Evolutionary conservation across 2,888 invertebrate genomes (phyloP).

Genomic region (Rhynchonema sp.): DNA sequence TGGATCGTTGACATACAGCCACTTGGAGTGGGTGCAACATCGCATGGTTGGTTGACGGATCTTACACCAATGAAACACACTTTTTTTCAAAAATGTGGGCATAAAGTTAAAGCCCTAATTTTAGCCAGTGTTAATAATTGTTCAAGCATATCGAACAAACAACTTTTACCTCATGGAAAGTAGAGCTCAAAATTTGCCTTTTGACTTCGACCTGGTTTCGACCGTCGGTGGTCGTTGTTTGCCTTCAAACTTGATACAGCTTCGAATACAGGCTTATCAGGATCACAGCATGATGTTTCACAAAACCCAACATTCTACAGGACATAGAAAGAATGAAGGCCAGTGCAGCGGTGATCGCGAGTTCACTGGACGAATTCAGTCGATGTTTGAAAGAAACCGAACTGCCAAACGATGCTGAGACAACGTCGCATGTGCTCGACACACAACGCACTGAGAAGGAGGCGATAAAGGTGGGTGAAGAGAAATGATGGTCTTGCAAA

Average conservation of each 20-base stretch:
- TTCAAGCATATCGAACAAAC: neutral
- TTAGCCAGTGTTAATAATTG: no score
- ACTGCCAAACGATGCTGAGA: conserved; percentile 75
- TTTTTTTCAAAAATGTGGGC: neutral
- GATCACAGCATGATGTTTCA: no score
- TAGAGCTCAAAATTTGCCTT: no score
- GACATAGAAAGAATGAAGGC: conserved; percentile 82
- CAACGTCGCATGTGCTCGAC: conserved; percentile 64
- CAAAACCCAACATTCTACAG: conserved; percentile 44
- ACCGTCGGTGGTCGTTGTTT: no score
- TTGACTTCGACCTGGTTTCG: no score
- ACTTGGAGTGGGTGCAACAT: conserved; percentile 89
- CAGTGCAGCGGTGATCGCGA: conserved; percentile 69
- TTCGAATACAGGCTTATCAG: no score
- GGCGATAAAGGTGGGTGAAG: conserved; percentile 26
- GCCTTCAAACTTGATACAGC: no score
- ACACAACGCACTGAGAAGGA: conserved; percentile 45
- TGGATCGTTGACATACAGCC: conserved; percentile 67
- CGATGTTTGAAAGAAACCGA: conserved; percentile 58
- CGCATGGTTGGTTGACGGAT: conserved; percentile 62
- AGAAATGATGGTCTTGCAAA: no score
- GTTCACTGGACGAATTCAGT: conserved; percentile 64
- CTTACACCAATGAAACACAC: no score
- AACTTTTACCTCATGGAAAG: no score
- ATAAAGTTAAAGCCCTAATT: no score